Evolutionary conservation across 2,888 invertebrate genomes (phyloP).

Genomic region (Conistra vaccinii): DNA sequence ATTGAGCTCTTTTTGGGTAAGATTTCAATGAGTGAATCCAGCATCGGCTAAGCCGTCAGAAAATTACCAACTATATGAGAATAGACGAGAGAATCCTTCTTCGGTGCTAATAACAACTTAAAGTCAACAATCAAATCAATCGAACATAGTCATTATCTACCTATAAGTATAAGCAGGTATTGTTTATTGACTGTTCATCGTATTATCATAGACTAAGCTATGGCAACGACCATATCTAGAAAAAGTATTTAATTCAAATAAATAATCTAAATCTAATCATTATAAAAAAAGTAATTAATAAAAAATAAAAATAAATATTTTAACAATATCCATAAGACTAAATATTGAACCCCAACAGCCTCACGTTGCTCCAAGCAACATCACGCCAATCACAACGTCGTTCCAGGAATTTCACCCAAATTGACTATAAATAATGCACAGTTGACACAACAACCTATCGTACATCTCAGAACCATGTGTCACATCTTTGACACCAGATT

Average conservation of each 20-base stretch:
- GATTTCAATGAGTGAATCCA: not conserved
- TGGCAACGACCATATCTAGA: not conserved
- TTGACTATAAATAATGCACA: conserved; percentile 29
- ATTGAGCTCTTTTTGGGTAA: not conserved
- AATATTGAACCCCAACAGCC: not conserved
- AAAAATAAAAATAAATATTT: no score
- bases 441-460: conserved; percentile 50
- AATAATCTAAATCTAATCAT: no score
- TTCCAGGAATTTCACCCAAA: conserved; percentile 22
- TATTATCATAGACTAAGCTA: not conserved
- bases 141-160: not conserved
- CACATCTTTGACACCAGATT: conserved; percentile 60
- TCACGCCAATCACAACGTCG: not conserved
- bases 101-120: not conserved
- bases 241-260: no score
- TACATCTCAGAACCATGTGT: conserved; percentile 53
- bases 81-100: not conserved
- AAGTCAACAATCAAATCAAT: not conserved
- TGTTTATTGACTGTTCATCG: not conserved
- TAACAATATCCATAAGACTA: no score
- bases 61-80: not conserved
- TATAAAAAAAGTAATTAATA: no score
- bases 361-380: not conserved
- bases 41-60: not conserved
- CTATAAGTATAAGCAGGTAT: not conserved